phyloP scores from a whole-genome alignment of 2,113 vertebrate genomes.

The Entomyzon cyanotis region DNA sequence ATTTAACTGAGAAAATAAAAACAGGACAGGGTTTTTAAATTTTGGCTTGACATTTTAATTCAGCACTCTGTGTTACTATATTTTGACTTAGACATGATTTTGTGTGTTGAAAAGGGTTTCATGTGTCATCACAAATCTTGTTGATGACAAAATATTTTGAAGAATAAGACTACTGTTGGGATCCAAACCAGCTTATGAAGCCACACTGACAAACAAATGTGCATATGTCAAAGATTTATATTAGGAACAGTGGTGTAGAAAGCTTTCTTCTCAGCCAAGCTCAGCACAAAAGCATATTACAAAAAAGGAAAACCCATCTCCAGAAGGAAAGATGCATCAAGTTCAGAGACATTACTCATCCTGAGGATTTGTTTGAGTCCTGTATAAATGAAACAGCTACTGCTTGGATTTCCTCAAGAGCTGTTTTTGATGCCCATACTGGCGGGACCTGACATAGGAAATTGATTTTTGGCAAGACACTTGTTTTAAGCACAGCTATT shows the following conservation, averaged over 20 bases:
- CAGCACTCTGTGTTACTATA: background rate
- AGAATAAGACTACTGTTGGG: background rate
- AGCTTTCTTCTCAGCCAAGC: background rate
- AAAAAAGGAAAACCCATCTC: background rate
- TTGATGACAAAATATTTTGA: background rate
- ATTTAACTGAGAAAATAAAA: background rate
- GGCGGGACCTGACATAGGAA: conserved; percentile 12
- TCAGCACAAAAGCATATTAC: background rate
- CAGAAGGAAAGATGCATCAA: background rate
- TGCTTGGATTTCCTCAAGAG: conserved; percentile 5
- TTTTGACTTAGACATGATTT: background rate
- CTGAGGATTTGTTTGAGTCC: background rate
- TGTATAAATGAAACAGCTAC: background rate
- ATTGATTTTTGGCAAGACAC: conserved; percentile 40
- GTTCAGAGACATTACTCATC: background rate
- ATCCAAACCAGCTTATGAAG: background rate
- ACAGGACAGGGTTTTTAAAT: background rate
- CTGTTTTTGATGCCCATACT: background rate
- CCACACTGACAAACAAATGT: background rate
- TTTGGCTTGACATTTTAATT: background rate
- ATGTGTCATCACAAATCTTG: background rate
- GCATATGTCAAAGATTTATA: background rate
- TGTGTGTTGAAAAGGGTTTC: background rate
- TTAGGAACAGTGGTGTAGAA: background rate
- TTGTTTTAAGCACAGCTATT: conserved; percentile 17